Base-by-base conservation (phyloP, 2,797 vertebrate species). In the Uromys caudimaculatus region DNA sequence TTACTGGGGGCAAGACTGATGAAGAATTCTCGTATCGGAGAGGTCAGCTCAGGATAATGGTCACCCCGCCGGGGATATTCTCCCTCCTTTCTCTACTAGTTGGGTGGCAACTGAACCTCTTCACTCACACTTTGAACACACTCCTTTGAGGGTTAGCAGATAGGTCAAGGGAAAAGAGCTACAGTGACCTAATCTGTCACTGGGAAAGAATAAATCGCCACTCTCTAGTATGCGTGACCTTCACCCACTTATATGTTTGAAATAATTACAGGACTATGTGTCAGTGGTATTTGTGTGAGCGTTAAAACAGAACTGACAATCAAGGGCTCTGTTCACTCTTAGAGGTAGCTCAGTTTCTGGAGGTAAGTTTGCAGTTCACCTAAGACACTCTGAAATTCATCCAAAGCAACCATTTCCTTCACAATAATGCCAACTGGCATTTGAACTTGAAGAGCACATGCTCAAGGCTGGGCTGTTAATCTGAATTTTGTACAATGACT, bases 161-260 rank as follows among this genome's bases (percentile, higher is more conserved):
- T 85, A 87, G 96, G 73, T 91, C 77, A 75, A 94, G 83, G 56
- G 64, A 97, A 67, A 85, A 92, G 93, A 78, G 24, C 92, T 97
- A 21, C 54, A 58, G 86, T 96, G 96, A 96, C 86, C 64, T 98
- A 98, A 98, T 98, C 73, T 94, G 93, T 75, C 75, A 75, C 29
- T 21, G 95, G 89, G 91, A 95, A 95, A 95, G 71, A 96, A 98
- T 98, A 98, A 98, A 98, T 98, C 95, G 98, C 97, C 97, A 86
- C 81, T 96, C 77, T 91, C 56, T 77, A 96, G 95, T 97, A 96
- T 97, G 97, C 89, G 97, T 0, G 97, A 97, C 98, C 98, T 97
- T 98, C 97, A 97, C 93, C 92, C 94, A 89, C 97, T 97, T 90
- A 92, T 98, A 98, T 98, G 97, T 98, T 98, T 98, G 88, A 97